Evolutionary conservation across 2,888 invertebrate species (phyloP), one percentile per base, ranked within the genome.

Genomic region (Erebia ligea): DNA sequence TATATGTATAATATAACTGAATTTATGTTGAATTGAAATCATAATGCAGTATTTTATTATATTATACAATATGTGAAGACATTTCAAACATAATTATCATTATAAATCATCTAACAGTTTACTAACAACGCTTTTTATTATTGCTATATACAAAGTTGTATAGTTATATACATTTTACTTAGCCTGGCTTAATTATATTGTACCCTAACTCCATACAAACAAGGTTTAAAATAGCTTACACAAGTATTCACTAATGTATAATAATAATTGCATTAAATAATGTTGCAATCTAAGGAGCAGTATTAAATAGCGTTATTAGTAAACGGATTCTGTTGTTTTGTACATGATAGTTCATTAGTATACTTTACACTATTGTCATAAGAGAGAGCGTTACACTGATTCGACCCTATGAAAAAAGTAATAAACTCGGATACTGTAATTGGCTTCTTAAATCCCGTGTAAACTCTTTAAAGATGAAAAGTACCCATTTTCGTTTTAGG

Each of bases 321-420:
- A 74, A 74, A 72, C 73, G 67, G 42, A 48, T 21, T 5, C n/a
- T 17, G 17, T 6, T 82, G 80, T 76, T 82, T 87, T 88, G 87
- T 90, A 89, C 88, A 86, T 80, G 80, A 79, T 82, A 68, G 61
- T 83, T 81, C 78, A 81, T 79, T 84, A 83, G 75, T 78, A 76
- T 76, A 82, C 76, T 79, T 81, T 85, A 88, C 77, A 76, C 87
- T 87, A 89, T 87, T 88, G 87, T 85, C 86, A 83, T 77, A 78
- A 76, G 19, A 80, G 75, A 76, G 75, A 72, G 74, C 67, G 74
- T 70, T 75, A 76, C 74, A 74, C 74, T 68, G 73, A 62, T 34
- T 13, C 11, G 50, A 50, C 15, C 50, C 1, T 50, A 6, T 50
- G 1, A n/a, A 15, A 50, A n/a, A 34, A 34, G 5, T 34, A 34